Conservation (phyloP, 1,140 invertebrate genomes). For the Drosophila nannoptera region DNA sequence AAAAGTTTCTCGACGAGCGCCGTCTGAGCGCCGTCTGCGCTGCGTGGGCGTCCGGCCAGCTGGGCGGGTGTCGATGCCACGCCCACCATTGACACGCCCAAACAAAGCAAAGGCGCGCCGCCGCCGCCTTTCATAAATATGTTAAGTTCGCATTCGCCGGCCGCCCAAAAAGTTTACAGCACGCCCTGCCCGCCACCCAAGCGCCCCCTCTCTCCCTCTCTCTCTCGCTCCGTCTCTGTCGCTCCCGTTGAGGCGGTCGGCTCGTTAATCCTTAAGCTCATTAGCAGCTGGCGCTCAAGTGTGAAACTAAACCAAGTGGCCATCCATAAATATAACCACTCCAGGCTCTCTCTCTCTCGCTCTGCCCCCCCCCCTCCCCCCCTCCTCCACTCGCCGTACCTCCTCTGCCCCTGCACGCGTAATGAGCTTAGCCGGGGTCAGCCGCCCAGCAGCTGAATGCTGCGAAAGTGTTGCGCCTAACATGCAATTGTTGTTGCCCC, state of each 20-base stretch:
- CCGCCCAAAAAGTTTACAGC: conserved; percentile 1
- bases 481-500: conserved; percentile 61
- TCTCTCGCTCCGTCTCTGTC: neutral
- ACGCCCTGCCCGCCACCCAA: too few species aligned
- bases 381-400: neutral
- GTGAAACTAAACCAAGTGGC: conserved; percentile 72
- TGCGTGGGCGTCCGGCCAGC: conserved; percentile 44
- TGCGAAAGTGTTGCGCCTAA: conserved; percentile 57
- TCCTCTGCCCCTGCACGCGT: neutral
- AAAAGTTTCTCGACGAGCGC: conserved; percentile 52
- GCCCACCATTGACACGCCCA: conserved; percentile 43
- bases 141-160: conserved; percentile 16
- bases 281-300: conserved; percentile 69
- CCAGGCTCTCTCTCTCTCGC: neutral
- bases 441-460: conserved; percentile 44
- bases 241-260: neutral
- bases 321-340: conserved; percentile 57
- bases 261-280: conserved; percentile 66
- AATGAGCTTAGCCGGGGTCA: conserved; percentile 44
- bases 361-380: neutral
- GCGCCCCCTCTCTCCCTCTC: neutral
- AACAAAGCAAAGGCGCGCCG: conserved; percentile 31
- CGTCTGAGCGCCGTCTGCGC: conserved; percentile 45
- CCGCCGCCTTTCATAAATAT: conserved; percentile 17
- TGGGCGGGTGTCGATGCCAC: conserved; percentile 30